Evolutionary conservation across 2,797 vertebrate genomes (phyloP), one percentile per base, ranked within the genome.

Genomic region (Cyclopterus lumpus): DNA sequence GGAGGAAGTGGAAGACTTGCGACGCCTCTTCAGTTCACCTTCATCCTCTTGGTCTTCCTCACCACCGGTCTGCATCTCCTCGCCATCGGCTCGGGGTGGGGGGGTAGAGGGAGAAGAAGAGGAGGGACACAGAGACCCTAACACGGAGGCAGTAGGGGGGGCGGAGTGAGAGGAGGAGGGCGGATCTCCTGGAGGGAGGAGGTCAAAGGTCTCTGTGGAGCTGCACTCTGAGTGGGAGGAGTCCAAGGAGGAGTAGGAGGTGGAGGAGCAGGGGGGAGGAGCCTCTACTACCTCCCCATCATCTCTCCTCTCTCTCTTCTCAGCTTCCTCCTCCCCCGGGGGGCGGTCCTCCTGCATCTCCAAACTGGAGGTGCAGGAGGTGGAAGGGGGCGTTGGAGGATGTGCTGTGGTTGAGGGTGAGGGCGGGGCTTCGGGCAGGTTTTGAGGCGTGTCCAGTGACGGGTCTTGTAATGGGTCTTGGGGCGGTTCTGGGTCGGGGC

Each of bases 171-270:
- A 75, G 91, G 95, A 93, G 77, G 75, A 80, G 34, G 75, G 92
- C 58, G 92, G 93, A 81, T 94, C 95, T 90, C 95, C 97, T 67
- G 96, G 95, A 90, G 95, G 96, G 82, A 96, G 95, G 91, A 95
- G 96, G 90, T 95, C 96, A 94, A 96, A 96, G 85, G 96, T 96
- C 93, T 97, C 96, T 51, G 96, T 95, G 91, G 96, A 96, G 91
- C 96, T 97, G 95, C 96, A 96, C 95, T 97, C 97, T 57, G 97
- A 97, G 90, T 96, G 96, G 91, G 97, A 96, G 88, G 96, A 97
- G 94, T 97, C 96, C 51, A 95, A 86, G 88, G 96, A 97, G 94
- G 96, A 69, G 30, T 75, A 58, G 42, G 55, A 69, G 26, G 77
- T 58, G 42, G 55, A 69, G 26, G 77, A 59, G 36, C 51, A 22